Evolutionary conservation across 2,797 vertebrate species (phyloP).

Genomic region (Acestrorhynchus altus): DNA sequence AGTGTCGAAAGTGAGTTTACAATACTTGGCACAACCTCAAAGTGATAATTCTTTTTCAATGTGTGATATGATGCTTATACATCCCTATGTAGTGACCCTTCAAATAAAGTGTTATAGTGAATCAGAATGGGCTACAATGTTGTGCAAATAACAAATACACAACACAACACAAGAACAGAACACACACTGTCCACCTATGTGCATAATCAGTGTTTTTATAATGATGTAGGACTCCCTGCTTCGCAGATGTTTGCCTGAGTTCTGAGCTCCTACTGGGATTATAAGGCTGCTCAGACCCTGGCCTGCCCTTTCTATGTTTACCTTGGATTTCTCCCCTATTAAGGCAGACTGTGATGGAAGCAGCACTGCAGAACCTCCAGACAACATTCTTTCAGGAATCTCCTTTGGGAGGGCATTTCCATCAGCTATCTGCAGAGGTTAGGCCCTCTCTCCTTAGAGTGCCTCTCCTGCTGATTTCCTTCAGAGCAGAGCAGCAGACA

Average conservation of each 20-base stretch:
- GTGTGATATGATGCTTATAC: too few relatives aligned
- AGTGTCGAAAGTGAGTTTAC: too few relatives aligned
- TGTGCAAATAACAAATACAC: background rate
- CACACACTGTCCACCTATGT: background rate
- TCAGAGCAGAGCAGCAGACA: conserved; percentile 28
- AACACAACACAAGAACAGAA: background rate
- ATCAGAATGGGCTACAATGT: background rate
- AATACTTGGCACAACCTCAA: too few relatives aligned
- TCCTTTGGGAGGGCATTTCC: conserved; percentile 39
- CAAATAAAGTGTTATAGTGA: too few relatives aligned
- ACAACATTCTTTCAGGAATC: conserved; percentile 36
- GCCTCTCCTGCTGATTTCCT: conserved; percentile 47
- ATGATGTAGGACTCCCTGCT: conserved; percentile 29
- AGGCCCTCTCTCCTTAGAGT: conserved; percentile 25
- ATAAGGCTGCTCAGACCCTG: conserved; percentile 30
- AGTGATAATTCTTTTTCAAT: too few relatives aligned
- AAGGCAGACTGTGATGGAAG: conserved; percentile 16
- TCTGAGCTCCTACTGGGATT: conserved; percentile 34
- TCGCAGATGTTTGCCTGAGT: conserved; percentile 30
- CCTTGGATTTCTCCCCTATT: conserved; percentile 38
- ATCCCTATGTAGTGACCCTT: too few relatives aligned
- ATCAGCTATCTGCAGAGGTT: conserved; percentile 46
- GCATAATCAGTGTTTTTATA: conserved; percentile 15
- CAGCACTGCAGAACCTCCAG: conserved; percentile 13
- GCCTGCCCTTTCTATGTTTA: conserved; percentile 38